These are phyloP conservation scores for Scaptomyza flava DNA, from an alignment of 2,888 invertebrate genomes.

Conservation along the genomic window DNA sequence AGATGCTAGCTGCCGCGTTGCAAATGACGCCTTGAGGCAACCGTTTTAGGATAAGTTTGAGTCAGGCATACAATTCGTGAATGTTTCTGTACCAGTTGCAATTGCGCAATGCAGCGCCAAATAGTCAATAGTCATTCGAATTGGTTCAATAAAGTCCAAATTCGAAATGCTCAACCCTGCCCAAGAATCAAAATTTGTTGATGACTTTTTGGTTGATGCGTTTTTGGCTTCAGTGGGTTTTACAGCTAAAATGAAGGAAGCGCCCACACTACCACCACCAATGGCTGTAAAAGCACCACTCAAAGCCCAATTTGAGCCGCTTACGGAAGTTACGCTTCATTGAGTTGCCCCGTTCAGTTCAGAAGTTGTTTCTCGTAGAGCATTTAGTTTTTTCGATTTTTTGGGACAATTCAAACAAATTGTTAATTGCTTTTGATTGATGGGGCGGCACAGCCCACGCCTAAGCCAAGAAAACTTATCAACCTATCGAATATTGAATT, in stretches of 20 bases:
- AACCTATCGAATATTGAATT: slow-evolving; percentile 22
- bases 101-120: slow-evolving; percentile 47
- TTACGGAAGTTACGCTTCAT: slow-evolving; percentile 70
- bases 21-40: slow-evolving; percentile 59
- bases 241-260: slow-evolving; percentile 58
- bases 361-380: slow-evolving; percentile 31
- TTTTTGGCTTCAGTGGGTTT: slow-evolving; percentile 76
- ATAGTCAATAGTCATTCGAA: slow-evolving; percentile 8
- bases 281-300: slow-evolving; percentile 19
- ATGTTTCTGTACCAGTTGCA: slow-evolving; percentile 19
- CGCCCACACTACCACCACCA: slow-evolving; percentile 44
- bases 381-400: slow-evolving; percentile 18
- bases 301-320: slow-evolving; percentile 59
- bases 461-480: slow-evolving; percentile 8
- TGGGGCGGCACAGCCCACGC: slow-evolving; percentile 58
- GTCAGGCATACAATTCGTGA: slow-evolving; percentile 24
- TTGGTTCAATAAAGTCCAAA: slow-evolving; percentile 41
- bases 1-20: slow-evolving; percentile 21
- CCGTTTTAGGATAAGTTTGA: slow-evolving; percentile 59
- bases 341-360: slow-evolving; percentile 39
- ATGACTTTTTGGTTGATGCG: slow-evolving; percentile 65
- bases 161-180: slow-evolving; percentile 44
- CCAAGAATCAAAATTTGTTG: slow-evolving; percentile 52
- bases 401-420: slow-evolving; percentile 59
- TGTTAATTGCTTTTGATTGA: slow-evolving; percentile 72